Conservation (phyloP, 2,888 invertebrate species). For the Busseola fusca region DNA sequence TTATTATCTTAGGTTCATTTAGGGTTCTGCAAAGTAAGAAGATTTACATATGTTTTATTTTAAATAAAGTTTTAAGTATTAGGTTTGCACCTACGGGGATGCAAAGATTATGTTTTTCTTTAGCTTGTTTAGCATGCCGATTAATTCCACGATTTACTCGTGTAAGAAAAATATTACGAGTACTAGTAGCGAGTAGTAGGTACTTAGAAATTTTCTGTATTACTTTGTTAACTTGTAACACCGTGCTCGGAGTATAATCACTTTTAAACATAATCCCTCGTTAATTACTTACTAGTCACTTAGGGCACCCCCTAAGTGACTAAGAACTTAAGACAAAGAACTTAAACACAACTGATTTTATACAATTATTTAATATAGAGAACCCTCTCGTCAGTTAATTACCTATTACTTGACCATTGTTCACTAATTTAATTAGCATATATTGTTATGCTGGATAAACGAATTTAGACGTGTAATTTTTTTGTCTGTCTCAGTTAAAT, state of each 20-base stretch:
- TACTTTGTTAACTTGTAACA: not conserved
- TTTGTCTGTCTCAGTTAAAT: conserved; percentile 78
- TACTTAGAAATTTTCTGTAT: not conserved
- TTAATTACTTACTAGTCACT: not conserved
- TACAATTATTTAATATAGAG: conserved; percentile 50
- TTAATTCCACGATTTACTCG: no score
- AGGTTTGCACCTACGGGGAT: not conserved
- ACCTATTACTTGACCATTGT: conserved; percentile 66
- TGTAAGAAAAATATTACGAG: not conserved
- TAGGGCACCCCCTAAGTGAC: no score
- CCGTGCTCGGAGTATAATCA: not conserved
- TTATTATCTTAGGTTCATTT: conserved; percentile 72
- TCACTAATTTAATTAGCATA: conserved; percentile 77
- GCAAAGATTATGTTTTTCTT: not conserved
- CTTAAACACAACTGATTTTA: not conserved
- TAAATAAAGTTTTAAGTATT: not conserved
- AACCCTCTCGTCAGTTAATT: conserved; percentile 61
- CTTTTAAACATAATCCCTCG: not conserved
- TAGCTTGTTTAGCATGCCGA: not conserved
- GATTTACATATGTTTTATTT: not conserved
- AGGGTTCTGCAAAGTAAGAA: conserved; percentile 64
- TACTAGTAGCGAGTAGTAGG: no score
- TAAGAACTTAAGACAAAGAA: no score
- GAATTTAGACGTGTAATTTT: conserved; percentile 77
- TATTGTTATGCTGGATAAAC: conserved; percentile 77